Base-by-base conservation (phyloP, 1,140 invertebrate genomes). In the Meloidogyne floridensis region DNA sequence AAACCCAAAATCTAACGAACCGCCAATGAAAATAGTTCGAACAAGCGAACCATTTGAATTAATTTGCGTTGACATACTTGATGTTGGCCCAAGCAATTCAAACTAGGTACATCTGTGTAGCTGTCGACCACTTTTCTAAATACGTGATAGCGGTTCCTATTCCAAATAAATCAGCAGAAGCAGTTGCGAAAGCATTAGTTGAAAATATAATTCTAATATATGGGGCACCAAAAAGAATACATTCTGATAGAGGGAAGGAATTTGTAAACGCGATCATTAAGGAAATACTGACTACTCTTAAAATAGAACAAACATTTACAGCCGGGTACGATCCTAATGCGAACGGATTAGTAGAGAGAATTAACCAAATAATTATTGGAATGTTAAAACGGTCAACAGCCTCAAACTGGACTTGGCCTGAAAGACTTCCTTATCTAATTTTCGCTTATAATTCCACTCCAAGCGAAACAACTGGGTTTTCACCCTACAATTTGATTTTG, bases 201-300 rank as follows among this genome's bases (percentile, higher is more conserved):
- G 73, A 75, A 75, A 75, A 75, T 42, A n/a, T 75, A n/a, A 20
- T 75, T 5, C 56, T 75, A 42, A 10, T 75, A 54, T 75, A 54
- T 43, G 73, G 73, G 0, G 20, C 75, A 11, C 42, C 53, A 1
- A 13, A 9, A 77, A 77, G 65, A 54, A 7, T 77, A 2, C 53
- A 77, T 56, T 77, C 75, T 1, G 75, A 77, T 65, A 77, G 75
- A 8, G 73, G 73, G 43, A 75, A 75, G 10, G 73, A 75, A 75
- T 75, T 75, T 11, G 18, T 75, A 9, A 75, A 75, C 43, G 20
- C 73, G 1, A 75, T 56, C 3, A 18, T 75, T 3, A 56, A 43
- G 43, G 73, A 9, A 42, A 75, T 75, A n/a, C 5, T 32, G 3
- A 43, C 20, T 54, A 75, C 51, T 8, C 10, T 75, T 1, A 51